A percentile compares a stretch with the other conserved stretches of the same genome.
These are phyloP conservation scores for Leptobrachium leishanense DNA, from an alignment of 2,113 vertebrate genomes.

Conservation along the genomic window DNA sequence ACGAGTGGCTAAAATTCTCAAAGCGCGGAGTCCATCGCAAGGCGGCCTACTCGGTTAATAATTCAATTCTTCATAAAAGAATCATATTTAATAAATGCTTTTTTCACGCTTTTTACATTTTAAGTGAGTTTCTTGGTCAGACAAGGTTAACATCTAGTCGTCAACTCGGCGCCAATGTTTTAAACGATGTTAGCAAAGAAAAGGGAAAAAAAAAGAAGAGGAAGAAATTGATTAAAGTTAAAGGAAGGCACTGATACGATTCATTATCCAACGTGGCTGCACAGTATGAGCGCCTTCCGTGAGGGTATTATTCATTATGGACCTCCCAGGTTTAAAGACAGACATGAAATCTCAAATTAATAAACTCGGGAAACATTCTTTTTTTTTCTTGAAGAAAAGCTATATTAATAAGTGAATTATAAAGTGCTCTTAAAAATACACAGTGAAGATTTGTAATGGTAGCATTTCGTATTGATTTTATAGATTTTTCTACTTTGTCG, in stretches of 20 bases:
- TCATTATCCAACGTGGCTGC: not conserved
- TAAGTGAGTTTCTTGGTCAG: slow-evolving; percentile 1
- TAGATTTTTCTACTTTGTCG: no score
- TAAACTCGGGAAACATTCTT: not conserved
- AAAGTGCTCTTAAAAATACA: no score
- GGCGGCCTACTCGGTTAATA: not conserved
- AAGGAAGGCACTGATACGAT: not conserved
- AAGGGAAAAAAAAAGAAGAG: no score
- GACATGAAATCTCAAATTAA: not conserved
- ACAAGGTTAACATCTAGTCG: not conserved
- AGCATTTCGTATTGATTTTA: no score
- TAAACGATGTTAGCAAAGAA: slow-evolving; percentile 23
- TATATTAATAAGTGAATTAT: not conserved
- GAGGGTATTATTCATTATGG: not conserved
- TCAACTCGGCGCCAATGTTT: not conserved
- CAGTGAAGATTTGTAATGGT: no score
- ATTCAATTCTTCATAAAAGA: slow-evolving; percentile 7
- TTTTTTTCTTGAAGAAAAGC: not conserved
- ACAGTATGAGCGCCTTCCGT: not conserved
- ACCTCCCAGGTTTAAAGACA: not conserved
- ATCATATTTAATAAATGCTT: slow-evolving; percentile 17
- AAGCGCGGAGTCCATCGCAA: not conserved
- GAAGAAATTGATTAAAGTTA: not conserved
- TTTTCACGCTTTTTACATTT: slow-evolving; percentile 2
- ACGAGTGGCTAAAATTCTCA: not conserved